Base-by-base conservation (phyloP, 2,113 vertebrate species). In the Oncorhynchus kisutch region DNA sequence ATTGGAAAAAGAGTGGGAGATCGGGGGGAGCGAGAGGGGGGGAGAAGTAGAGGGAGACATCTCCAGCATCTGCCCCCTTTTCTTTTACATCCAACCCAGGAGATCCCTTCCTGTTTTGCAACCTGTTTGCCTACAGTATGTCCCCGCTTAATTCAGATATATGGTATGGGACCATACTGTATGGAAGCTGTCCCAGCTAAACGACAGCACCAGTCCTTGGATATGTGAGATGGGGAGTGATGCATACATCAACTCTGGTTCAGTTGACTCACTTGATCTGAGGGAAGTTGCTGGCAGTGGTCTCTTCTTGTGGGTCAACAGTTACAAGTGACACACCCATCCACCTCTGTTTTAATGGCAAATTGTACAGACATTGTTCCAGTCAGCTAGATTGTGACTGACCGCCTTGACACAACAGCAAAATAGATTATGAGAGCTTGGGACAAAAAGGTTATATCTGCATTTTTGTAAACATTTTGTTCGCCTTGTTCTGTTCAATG, bases 301-400 rank as follows among this genome's bases (percentile, higher is more conserved):
- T 31, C 3, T 14, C 14, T 12, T 39, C 18, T 7, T 9, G 27
- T 20, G 27, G 73, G 72, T 74, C 67, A 70, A 54, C 39, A 74
- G 45, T 31, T 72, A 64, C 29, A 54, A 79, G 72, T 64, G 57
- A 74, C 77, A 69, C 72, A 69, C 72, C 72, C 65, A 74, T 72
- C 67, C 64, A 60, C 22, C 67, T 25, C 14, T 4, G 51, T 49
- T 49, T 60, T 68, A 67, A 73, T 59, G 65, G 71, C 39, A 66
- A 60, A 62, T 27, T 3, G 16, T 31, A 16, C 24, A 24, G 60
- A 45, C 60, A 51, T 60, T 31, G 49, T 65, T 71, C n/a, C 71
- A 20, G 4, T 49, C 20, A 62, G 9, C n/a, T 22, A 62, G 59
- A 9, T 62, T 22, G 59, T 62, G 20, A 57, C 2, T 22, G 59